Conservation (phyloP, 2,888 invertebrate genomes). For the Chromoteleia sp. region DNA sequence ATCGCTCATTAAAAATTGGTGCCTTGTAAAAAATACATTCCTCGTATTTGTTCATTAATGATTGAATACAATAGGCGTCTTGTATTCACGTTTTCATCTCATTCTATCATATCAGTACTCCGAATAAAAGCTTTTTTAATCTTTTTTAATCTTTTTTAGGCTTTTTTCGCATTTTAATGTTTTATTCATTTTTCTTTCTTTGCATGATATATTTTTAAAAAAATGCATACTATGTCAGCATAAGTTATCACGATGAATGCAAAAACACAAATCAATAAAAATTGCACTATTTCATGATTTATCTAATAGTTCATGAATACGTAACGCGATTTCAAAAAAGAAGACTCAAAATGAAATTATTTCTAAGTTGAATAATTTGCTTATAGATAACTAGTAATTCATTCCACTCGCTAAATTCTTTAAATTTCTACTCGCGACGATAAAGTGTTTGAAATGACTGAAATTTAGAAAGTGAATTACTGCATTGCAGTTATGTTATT, state of each 20-base stretch:
- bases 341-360: too few species aligned
- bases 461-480: too few species aligned
- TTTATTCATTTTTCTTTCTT: constrained; percentile 36
- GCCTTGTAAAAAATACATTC: constrained; percentile 42
- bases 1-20: constrained; percentile 60
- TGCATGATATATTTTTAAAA: background rate
- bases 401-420: too few species aligned
- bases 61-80: constrained; percentile 47
- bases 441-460: too few species aligned
- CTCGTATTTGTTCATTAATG: constrained; percentile 44
- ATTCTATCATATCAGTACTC: constrained; percentile 41
- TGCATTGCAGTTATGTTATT: too few species aligned
- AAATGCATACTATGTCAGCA: constrained; percentile 30
- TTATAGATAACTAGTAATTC: too few species aligned
- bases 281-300: constrained; percentile 4
- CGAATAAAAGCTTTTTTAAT: constrained; percentile 32
- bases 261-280: background rate
- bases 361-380: too few species aligned
- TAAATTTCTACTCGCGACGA: too few species aligned
- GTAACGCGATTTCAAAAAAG: too few species aligned
- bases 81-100: constrained; percentile 68
- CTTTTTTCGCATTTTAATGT: constrained; percentile 33
- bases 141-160: too few species aligned
- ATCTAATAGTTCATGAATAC: too few species aligned
- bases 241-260: constrained; percentile 1